Evolutionary conservation across 2,113 vertebrate species (phyloP).

Genomic region (Microcebus griseorufus): DNA sequence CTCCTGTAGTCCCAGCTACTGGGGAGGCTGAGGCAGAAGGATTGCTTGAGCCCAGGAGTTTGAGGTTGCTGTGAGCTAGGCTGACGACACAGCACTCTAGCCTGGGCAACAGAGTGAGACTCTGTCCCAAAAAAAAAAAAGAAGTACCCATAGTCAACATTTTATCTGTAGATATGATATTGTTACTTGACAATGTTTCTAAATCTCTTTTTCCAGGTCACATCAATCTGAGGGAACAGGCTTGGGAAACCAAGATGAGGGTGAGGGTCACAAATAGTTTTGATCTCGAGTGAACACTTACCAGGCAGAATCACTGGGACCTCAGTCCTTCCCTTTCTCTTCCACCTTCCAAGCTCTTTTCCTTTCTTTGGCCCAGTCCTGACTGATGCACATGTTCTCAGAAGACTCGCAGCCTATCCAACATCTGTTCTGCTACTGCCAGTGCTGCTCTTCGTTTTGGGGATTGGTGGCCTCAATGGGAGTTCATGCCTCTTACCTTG

Average conservation of each 20-base stretch:
- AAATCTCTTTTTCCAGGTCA: not conserved
- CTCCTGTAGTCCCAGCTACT: too few species aligned
- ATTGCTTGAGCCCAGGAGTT: too few species aligned
- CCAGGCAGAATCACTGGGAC: not conserved
- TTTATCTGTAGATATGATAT: not conserved
- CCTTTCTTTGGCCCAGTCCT: not conserved
- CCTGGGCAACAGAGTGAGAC: too few species aligned
- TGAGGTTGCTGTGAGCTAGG: too few species aligned
- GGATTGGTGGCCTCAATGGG: not conserved
- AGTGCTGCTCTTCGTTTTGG: not conserved
- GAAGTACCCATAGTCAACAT: not conserved
- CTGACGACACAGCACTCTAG: too few species aligned
- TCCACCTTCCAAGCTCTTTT: not conserved
- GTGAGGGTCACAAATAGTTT: not conserved
- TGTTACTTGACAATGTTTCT: not conserved
- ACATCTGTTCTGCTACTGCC: not conserved
- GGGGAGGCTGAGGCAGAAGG: too few species aligned
- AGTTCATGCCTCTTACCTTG: not conserved
- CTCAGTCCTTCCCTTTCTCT: not conserved
- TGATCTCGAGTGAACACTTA: not conserved
- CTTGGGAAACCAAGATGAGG: not conserved
- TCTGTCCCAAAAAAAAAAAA: not conserved
- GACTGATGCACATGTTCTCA: not conserved
- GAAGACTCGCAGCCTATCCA: not conserved
- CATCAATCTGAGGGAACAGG: not conserved